A percentile compares a stretch with the other conserved stretches of the same genome.
Conservation (phyloP, 1,140 invertebrate genomes). For the Hetaerina americana region DNA sequence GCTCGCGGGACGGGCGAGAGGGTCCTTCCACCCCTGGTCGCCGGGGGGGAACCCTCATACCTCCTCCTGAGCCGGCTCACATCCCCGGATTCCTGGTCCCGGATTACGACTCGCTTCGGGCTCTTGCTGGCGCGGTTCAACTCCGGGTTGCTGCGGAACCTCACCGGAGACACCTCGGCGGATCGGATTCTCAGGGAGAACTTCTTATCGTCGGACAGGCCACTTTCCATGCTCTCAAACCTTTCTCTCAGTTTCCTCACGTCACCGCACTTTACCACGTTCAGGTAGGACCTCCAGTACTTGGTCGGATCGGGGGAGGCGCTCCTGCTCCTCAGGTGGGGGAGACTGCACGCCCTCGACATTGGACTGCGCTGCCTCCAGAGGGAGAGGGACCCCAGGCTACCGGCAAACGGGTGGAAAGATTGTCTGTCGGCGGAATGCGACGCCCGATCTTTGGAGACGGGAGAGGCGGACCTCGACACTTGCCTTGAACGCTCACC, state of each 20-base stretch:
- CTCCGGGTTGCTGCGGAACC: constrained; percentile 63
- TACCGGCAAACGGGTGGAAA: constrained; percentile 9
- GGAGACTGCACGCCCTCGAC: constrained; percentile 46
- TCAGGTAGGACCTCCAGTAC: constrained; percentile 52
- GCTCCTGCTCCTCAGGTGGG: constrained; percentile 38
- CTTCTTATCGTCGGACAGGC: not conserved
- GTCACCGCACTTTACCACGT: constrained; percentile 55
- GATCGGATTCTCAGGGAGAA: not conserved
- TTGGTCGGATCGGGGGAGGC: constrained; percentile 53
- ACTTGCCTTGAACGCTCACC: constrained; percentile 33
- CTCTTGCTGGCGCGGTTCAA: constrained; percentile 35
- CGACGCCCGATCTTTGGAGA: not conserved
- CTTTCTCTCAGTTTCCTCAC: constrained; percentile 55
- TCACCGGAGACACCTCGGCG: constrained; percentile 32
- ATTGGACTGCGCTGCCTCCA: constrained; percentile 22
- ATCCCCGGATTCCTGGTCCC: constrained; percentile 40
- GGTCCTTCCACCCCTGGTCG: constrained; percentile 31
- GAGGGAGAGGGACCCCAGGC: constrained; percentile 14
- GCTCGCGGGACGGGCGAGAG: constrained; percentile 46
- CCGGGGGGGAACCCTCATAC: constrained; percentile 36
- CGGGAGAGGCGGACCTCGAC: constrained; percentile 20
- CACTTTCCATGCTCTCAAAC: constrained; percentile 49
- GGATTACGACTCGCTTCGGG: constrained; percentile 34
- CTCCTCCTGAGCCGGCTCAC: constrained; percentile 44
- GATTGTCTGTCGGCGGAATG: constrained; percentile 25